Evolutionary conservation across 2,797 vertebrate genomes (phyloP).

Genomic region (Pachyuromys duprasi): DNA sequence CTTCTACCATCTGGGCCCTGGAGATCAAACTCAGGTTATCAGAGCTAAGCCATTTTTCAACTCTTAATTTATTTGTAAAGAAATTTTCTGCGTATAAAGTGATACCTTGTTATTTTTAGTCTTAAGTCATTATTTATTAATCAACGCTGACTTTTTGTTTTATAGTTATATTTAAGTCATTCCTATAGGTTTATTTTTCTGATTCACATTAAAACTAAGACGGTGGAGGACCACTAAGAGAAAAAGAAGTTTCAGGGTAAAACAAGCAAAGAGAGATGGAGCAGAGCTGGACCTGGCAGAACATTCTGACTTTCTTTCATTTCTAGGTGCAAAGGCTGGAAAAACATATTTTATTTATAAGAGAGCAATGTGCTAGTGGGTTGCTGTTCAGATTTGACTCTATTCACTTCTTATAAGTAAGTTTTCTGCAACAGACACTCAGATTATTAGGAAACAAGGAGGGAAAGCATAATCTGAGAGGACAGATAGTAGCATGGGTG

Average conservation of each 20-base stretch:
- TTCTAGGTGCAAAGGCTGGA: constrained; percentile 23
- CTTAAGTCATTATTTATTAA: neutral
- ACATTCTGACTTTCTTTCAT: neutral
- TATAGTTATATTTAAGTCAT: neutral
- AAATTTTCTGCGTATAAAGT: constrained; percentile 38
- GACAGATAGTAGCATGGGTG: neutral
- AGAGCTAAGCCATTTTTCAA: neutral
- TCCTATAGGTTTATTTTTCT: neutral
- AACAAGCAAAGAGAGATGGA: neutral
- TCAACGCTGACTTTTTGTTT: neutral
- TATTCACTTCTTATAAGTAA: neutral
- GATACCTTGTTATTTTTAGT: constrained; percentile 1
- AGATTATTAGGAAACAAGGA: neutral
- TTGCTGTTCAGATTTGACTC: neutral
- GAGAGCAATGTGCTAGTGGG: neutral
- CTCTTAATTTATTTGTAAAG: neutral
- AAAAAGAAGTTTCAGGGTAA: neutral
- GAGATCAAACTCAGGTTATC: too few relatives aligned
- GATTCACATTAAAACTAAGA: neutral
- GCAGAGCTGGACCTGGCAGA: neutral
- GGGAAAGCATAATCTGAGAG: neutral
- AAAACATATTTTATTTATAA: neutral
- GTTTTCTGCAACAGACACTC: neutral
- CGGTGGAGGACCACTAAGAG: neutral
- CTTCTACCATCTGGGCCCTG: neutral